Evolutionary conservation across 2,113 vertebrate species (phyloP).

Genomic region (Lota lota): DNA sequence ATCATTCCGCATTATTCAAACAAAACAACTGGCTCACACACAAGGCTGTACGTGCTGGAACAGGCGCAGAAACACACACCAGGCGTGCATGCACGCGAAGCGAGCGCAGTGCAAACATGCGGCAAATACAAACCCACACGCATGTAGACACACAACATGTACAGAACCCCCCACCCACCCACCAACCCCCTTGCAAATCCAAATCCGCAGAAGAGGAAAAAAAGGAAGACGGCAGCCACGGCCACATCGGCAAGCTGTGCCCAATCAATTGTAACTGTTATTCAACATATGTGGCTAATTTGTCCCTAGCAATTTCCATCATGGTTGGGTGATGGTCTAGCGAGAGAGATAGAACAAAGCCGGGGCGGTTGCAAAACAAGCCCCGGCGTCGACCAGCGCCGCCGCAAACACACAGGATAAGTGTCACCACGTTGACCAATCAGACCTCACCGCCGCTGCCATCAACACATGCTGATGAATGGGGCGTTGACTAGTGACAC

Average conservation of each 20-base stretch:
- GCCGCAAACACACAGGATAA: constrained; percentile 58
- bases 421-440: constrained; percentile 56
- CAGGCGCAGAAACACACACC: background rate
- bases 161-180: background rate
- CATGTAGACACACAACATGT: background rate
- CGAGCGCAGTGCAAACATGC: background rate
- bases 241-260: constrained; percentile 37
- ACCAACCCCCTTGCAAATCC: constrained; percentile 2
- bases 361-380: constrained; percentile 38
- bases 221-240: background rate
- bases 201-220: background rate
- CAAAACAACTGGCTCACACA: constrained; percentile 7
- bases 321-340: constrained; percentile 45
- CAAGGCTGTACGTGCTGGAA: constrained; percentile 6
- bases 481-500: constrained; percentile 20
- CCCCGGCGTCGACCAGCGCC: constrained; percentile 39
- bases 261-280: constrained; percentile 59
- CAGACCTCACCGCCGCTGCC: constrained; percentile 32
- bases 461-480: constrained; percentile 34
- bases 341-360: constrained; percentile 52
- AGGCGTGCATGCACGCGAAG: background rate
- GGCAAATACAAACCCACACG: constrained; percentile 13
- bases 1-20: constrained; percentile 27
- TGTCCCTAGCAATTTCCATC: constrained; percentile 61
- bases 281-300: constrained; percentile 65